Evolutionary conservation across 2,888 invertebrate species (phyloP).

Genomic region (Eupithecia vulgata): DNA sequence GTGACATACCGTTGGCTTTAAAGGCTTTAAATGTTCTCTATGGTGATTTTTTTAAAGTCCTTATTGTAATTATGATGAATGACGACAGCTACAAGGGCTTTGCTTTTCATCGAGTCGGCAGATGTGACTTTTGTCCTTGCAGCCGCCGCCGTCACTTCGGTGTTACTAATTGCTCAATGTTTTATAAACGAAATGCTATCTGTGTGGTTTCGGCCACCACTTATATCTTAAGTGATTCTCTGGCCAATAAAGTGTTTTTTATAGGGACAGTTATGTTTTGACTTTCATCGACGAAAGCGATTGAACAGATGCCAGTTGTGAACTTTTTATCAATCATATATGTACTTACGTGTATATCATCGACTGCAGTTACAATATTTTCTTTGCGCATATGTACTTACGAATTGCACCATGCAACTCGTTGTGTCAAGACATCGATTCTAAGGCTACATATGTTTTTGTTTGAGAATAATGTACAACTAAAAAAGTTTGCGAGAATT

Average conservation of each 20-base stretch:
- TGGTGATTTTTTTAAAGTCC: slow-evolving; percentile 53
- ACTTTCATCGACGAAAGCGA: slow-evolving; percentile 73
- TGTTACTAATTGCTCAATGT: slow-evolving; percentile 43
- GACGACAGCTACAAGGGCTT: slow-evolving; percentile 62
- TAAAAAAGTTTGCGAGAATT: slow-evolving; percentile 57
- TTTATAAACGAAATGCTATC: slow-evolving; percentile 33
- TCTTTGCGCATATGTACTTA: slow-evolving; percentile 61
- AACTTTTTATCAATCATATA: slow-evolving; percentile 70
- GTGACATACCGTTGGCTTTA: slow-evolving; percentile 47
- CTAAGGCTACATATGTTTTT: slow-evolving; percentile 58
- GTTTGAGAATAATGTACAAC: slow-evolving; percentile 59
- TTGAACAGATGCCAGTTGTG: slow-evolving; percentile 66
- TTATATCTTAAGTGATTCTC: slow-evolving; percentile 35
- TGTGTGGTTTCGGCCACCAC: slow-evolving; percentile 38
- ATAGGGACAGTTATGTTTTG: slow-evolving; percentile 57
- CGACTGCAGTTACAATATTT: slow-evolving; percentile 69
- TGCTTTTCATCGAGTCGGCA: slow-evolving; percentile 57
- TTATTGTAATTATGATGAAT: slow-evolving; percentile 67
- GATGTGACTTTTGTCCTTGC: slow-evolving; percentile 52
- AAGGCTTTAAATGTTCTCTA: slow-evolving; percentile 49
- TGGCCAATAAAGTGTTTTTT: slow-evolving; percentile 44
- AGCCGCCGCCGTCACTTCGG: slow-evolving; percentile 34
- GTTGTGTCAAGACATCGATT: slow-evolving; percentile 56
- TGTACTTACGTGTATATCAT: slow-evolving; percentile 62
- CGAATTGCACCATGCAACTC: slow-evolving; percentile 62